These are phyloP conservation scores for Benitochromis conjunctus DNA, from an alignment of 2,113 vertebrate species.

Conservation along the genomic window DNA sequence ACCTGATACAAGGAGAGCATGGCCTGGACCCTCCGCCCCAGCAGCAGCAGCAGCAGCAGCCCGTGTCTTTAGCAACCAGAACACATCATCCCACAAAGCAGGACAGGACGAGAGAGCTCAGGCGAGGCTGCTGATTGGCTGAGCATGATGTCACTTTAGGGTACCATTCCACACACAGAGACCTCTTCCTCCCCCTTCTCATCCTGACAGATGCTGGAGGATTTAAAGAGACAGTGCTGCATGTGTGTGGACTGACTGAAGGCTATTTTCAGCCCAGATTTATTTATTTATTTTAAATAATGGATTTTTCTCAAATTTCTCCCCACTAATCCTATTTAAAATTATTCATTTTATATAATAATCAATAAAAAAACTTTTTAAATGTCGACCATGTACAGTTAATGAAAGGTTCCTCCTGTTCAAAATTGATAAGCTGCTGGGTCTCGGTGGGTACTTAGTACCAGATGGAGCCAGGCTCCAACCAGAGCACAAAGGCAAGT, in stretches of 20 bases:
- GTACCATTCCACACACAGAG: conserved; percentile 42
- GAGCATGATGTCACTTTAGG: conserved; percentile 61
- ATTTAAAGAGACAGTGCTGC: conserved; percentile 66
- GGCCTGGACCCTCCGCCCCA: conserved; percentile 28
- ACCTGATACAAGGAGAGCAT: conserved; percentile 47
- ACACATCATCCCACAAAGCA: conserved; percentile 20
- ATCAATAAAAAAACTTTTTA: no score
- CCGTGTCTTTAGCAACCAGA: conserved; percentile 19
- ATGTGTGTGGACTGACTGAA: conserved; percentile 12
- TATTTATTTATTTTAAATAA: neutral
- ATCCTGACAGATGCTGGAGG: conserved; percentile 42
- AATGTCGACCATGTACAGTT: neutral
- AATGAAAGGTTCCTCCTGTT: neutral
- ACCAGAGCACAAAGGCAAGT: conserved; percentile 51
- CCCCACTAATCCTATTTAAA: neutral
- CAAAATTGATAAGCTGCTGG: conserved; percentile 18
- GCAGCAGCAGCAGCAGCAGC: conserved; percentile 18
- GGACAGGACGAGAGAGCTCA: conserved; percentile 22
- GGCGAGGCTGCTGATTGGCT: conserved; percentile 50
- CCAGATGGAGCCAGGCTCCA: conserved; percentile 62
- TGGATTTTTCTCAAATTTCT: neutral
- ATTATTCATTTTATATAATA: neutral
- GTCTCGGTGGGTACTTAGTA: conserved; percentile 36
- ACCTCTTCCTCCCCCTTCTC: conserved; percentile 12
- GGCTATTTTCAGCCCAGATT: neutral